Percentiles rank a stretch among this genome's conserved stretches.
These are phyloP conservation scores for Porites lobata DNA, from an alignment of 92 coral and sea anemone genomes.

Conservation along the genomic window DNA sequence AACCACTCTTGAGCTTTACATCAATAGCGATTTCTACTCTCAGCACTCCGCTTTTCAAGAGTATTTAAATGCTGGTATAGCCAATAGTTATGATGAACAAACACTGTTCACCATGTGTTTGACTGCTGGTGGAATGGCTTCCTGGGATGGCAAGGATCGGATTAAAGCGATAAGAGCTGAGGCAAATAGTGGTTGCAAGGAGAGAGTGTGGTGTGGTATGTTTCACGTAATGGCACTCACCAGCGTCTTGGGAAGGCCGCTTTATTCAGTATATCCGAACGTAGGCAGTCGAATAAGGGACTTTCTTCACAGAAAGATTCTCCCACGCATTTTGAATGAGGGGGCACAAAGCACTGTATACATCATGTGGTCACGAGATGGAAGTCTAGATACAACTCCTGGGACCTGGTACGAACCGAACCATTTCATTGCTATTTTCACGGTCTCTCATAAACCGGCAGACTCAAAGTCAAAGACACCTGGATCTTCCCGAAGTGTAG, in stretches of 20 bases:
- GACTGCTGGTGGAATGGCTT: conserved; percentile 24
- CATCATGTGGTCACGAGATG: conserved; percentile 52
- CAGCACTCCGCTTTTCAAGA: conserved; percentile 17
- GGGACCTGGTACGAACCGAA: conserved; percentile 38
- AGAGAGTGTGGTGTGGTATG: conserved; percentile 23
- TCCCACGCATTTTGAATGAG: background rate
- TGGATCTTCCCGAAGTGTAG: background rate
- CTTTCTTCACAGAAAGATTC: conserved; percentile 20
- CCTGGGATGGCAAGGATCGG: conserved; percentile 36
- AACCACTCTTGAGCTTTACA: conserved; percentile 24
- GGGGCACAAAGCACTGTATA: conserved; percentile 21
- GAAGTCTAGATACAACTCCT: conserved; percentile 15
- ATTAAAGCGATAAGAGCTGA: conserved; percentile 22
- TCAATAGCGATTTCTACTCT: conserved; percentile 19
- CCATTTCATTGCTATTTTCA: conserved; percentile 21
- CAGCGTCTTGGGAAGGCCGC: conserved; percentile 19
- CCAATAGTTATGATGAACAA: conserved; percentile 18
- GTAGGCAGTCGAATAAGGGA: conserved; percentile 3
- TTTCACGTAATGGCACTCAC: conserved; percentile 44
- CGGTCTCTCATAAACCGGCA: background rate
- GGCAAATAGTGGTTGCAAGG: conserved; percentile 1
- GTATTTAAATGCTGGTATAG: background rate
- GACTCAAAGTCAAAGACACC: background rate
- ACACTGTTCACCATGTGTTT: conserved; percentile 39
- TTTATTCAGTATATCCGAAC: conserved; percentile 49